Evolutionary conservation across 2,113 vertebrate species (phyloP).

Genomic region (Psilopsiagon aurifrons): DNA sequence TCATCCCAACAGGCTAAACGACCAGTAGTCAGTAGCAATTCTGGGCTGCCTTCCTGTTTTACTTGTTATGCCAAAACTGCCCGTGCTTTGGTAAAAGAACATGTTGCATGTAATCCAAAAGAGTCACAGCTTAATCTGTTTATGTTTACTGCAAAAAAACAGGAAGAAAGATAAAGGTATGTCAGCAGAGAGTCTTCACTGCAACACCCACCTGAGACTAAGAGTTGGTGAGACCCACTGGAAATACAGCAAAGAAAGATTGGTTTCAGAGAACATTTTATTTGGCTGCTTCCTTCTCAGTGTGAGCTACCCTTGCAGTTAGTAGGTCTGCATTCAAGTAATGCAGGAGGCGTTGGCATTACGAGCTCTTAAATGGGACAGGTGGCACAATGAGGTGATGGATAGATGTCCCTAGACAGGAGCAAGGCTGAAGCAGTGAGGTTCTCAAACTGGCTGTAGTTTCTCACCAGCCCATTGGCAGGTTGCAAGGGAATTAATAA

Average conservation of each 20-base stretch:
- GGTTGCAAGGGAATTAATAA: background rate
- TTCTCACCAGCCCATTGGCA: constrained; percentile 38
- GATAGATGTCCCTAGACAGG: constrained; percentile 24
- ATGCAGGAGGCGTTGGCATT: constrained; percentile 25
- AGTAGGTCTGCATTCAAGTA: constrained; percentile 12
- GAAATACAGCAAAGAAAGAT: background rate
- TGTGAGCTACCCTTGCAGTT: background rate
- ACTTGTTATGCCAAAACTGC: background rate
- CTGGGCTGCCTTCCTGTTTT: background rate
- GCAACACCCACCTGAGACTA: background rate
- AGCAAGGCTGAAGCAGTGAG: constrained; percentile 13
- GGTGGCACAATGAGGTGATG: constrained; percentile 23
- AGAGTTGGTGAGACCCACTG: background rate
- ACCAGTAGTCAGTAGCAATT: background rate
- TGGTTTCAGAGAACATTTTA: background rate
- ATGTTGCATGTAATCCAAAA: background rate
- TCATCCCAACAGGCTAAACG: background rate
- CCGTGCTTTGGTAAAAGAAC: background rate
- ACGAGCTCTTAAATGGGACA: background rate
- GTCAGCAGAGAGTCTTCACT: background rate
- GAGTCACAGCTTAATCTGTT: background rate
- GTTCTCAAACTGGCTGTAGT: constrained; percentile 63
- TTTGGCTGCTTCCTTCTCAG: constrained; percentile 8
- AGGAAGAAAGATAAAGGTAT: background rate
- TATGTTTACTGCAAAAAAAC: background rate